These are phyloP conservation scores for Chloromyia formosa DNA, from an alignment of 2,888 invertebrate genomes.

Conservation along the genomic window DNA sequence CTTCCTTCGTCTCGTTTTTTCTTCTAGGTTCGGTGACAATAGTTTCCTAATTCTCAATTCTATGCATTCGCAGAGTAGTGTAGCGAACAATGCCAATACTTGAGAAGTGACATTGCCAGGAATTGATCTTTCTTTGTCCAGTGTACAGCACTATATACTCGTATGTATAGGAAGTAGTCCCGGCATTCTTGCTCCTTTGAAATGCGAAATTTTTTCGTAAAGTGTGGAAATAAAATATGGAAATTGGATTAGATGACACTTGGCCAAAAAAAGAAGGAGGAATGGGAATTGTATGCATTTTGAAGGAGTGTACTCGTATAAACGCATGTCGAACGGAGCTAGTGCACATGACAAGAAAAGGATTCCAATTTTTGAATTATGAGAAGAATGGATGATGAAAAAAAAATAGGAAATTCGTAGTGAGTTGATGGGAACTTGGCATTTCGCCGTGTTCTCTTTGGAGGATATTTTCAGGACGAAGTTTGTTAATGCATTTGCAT, in stretches of 20 bases:
- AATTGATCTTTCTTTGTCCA: background rate
- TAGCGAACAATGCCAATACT: background rate
- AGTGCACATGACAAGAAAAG: too few relatives aligned
- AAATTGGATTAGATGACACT: background rate
- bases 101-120: constrained; percentile 7
- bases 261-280: background rate
- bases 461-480: too few relatives aligned
- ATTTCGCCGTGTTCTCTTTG: too few relatives aligned
- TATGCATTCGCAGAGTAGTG: background rate
- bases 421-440: too few relatives aligned
- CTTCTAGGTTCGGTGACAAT: background rate
- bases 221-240: background rate
- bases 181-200: background rate
- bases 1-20: background rate
- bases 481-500: too few relatives aligned
- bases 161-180: background rate
- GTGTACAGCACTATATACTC: background rate
- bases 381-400: too few relatives aligned
- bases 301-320: too few relatives aligned
- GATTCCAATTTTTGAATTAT: too few relatives aligned
- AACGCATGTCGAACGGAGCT: too few relatives aligned
- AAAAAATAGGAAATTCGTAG: too few relatives aligned
- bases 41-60: constrained; percentile 5
- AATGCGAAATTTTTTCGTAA: background rate
- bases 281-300: too few relatives aligned